Evolutionary conservation across 2,797 vertebrate genomes (phyloP), one percentile per base, ranked within the genome.

Genomic region (Poecile montanus): DNA sequence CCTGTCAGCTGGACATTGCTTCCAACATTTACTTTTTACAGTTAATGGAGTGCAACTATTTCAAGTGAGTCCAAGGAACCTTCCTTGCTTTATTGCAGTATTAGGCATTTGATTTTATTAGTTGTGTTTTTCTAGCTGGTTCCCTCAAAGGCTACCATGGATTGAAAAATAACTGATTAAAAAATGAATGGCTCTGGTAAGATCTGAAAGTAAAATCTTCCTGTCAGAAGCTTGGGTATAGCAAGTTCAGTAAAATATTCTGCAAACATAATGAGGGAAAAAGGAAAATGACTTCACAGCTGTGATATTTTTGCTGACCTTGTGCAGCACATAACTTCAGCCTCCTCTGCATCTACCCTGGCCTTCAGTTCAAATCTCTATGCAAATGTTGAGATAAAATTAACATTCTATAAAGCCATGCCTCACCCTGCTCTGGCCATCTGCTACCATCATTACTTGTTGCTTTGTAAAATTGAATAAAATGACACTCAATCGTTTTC

Each of bases 311-410:
- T 66, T 66, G 48, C 50, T 71, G 88, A 82, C 75, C 89, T 93
- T 89, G 81, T 53, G 30, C 45, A 67, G 75, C n/a, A 74, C 71
- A 21, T 36, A 81, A 85, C 80, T 76, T 63, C 2, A 73, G 36
- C 74, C 91, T 93, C 89, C 83, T 77, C 83, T 82, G 71, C 71
- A 88, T 65, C 53, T 7, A 38, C 27, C 17, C 36, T 40, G 68
- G 75, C 86, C 91, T 93, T 94, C 50, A 9, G 57, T 38, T 84
- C 77, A 61, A 92, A 87, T 51, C 70, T 70, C 70, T 34, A 89
- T 78, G 66, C 54, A 90, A 91, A 90, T 4, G n/a, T 20, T 70
- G 63, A 91, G 74, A 86, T 86, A 91, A 93, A 83, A 93, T 63
- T 84, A 86, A 95, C 74, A 44, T 22, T 84, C 54, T 30, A 29